Conservation (phyloP, 2,888 invertebrate species). For the Pandemis corylana region DNA sequence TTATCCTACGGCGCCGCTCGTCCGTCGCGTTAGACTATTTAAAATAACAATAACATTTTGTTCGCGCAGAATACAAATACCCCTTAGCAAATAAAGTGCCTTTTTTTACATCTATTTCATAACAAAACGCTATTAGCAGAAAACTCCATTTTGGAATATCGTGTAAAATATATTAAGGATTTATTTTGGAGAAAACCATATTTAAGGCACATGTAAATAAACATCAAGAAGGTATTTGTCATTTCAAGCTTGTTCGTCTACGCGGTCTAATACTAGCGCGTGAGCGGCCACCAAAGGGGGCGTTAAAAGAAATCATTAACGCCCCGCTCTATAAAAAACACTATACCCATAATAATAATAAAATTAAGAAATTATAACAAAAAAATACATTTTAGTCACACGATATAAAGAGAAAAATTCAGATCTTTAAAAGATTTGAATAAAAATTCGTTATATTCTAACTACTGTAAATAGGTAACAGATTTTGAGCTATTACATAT, state of each 20-base stretch:
- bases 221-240: no score
- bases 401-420: conserved; percentile 46
- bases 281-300: conserved; percentile 15
- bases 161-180: neutral
- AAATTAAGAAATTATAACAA: conserved; percentile 48
- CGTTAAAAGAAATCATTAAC: neutral
- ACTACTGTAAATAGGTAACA: conserved; percentile 69
- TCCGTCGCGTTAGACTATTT: conserved; percentile 9
- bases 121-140: no score
- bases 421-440: conserved; percentile 60
- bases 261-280: conserved; percentile 2
- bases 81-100: neutral
- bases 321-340: conserved; percentile 45
- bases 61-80: neutral
- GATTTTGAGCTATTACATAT: conserved; percentile 70
- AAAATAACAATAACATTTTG: neutral
- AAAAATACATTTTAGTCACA: conserved; percentile 51
- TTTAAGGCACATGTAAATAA: no score
- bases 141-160: neutral
- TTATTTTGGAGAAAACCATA: neutral
- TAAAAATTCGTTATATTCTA: conserved; percentile 55
- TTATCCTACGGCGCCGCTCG: conserved; percentile 16
- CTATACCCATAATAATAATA: conserved; percentile 52
- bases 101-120: neutral
- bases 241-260: neutral